phyloP scores from a whole-genome alignment of 2,797 vertebrate species.

The Synaphobranchus kaupii region DNA sequence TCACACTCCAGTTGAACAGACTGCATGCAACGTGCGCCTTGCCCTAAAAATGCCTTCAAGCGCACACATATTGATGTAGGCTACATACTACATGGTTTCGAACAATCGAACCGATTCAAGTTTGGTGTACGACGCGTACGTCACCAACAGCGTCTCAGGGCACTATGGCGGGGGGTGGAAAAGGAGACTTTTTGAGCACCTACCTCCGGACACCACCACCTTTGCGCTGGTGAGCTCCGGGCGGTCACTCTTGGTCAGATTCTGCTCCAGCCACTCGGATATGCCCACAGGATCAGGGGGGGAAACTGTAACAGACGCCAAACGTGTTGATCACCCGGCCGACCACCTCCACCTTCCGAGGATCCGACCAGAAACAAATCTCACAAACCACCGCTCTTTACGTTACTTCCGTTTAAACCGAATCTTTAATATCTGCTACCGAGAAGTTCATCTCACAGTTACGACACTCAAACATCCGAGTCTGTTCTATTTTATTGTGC shows the following conservation, averaged over 20 bases:
- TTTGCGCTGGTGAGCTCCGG: conserved; percentile 94
- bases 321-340: neutral
- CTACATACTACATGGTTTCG: neutral
- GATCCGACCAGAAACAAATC: neutral
- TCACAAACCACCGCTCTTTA: neutral
- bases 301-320: conserved; percentile 70
- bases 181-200: conserved; percentile 42
- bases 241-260: conserved; percentile 88
- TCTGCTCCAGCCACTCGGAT: conserved; percentile 91
- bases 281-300: conserved; percentile 70
- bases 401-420: neutral
- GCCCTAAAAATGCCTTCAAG: neutral
- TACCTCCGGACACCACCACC: conserved; percentile 94
- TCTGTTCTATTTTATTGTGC: neutral
- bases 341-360: neutral
- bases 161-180: neutral
- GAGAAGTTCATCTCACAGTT: neutral
- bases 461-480: neutral
- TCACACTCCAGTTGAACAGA: neutral
- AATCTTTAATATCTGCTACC: neutral
- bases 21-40: neutral
- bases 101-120: neutral
- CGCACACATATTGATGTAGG: neutral
- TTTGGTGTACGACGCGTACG: neutral
- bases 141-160: conserved; percentile 50